These are phyloP conservation scores for Fulmarus glacialis DNA, from an alignment of 2,113 vertebrate species.

Conservation along the genomic window DNA sequence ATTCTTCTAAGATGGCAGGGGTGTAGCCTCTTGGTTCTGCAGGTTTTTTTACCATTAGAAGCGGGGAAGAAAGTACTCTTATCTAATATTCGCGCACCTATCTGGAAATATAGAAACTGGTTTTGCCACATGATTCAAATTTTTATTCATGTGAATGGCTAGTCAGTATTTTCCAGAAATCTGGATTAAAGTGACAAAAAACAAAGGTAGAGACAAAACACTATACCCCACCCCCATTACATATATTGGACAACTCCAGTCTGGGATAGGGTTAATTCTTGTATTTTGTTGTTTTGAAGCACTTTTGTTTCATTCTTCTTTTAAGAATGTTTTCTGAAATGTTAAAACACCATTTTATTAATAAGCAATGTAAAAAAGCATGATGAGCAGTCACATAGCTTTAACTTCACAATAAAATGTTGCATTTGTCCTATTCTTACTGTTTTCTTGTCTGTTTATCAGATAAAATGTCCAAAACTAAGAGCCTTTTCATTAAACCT, in stretches of 20 bases:
- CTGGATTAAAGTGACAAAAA: neutral
- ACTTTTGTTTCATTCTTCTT: conserved; percentile 14
- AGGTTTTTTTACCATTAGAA: neutral
- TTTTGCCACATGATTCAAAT: neutral
- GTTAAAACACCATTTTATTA: conserved; percentile 29
- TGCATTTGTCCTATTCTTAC: conserved; percentile 13
- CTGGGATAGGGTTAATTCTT: neutral
- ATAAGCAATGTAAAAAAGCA: conserved; percentile 55
- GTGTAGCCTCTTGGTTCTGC: neutral
- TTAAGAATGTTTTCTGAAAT: conserved; percentile 26
- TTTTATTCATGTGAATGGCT: neutral
- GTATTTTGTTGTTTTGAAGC: conserved; percentile 19
- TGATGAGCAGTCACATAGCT: conserved; percentile 40
- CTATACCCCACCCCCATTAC: neutral
- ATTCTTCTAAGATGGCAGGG: neutral
- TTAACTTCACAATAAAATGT: conserved; percentile 64
- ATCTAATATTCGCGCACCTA: neutral
- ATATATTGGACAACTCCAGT: neutral
- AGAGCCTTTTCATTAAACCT: conserved; percentile 17
- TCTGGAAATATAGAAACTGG: neutral
- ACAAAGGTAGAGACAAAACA: conserved; percentile 35
- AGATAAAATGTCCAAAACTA: neutral
- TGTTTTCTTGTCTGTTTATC: conserved; percentile 38
- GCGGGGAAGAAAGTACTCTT: neutral
- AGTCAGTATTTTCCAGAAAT: conserved; percentile 13